phyloP scores from a whole-genome alignment of 2,797 vertebrate species.

The Characodon lateralis region DNA sequence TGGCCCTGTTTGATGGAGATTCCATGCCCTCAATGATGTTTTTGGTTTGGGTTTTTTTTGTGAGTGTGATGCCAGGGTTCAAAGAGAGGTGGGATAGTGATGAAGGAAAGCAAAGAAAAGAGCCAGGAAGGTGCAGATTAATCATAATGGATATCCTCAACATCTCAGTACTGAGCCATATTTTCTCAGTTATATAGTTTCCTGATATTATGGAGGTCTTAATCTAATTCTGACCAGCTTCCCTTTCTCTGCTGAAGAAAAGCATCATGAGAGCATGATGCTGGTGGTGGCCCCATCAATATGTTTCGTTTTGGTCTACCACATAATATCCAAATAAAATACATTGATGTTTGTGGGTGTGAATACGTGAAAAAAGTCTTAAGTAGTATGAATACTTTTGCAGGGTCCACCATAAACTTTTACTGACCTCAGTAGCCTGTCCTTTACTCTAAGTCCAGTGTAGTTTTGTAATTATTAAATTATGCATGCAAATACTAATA shows the following conservation, averaged over 20 bases:
- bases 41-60: too few relatives aligned
- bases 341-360: neutral
- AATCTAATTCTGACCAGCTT: neutral
- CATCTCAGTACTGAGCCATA: neutral
- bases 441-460: slow-evolving; percentile 46
- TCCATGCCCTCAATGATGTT: neutral
- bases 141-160: neutral
- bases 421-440: slow-evolving; percentile 17
- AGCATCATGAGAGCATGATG: neutral
- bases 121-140: neutral
- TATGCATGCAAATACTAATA: slow-evolving; percentile 71
- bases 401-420: neutral
- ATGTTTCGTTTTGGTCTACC: neutral
- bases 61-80: too few relatives aligned
- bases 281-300: neutral
- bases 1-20: neutral
- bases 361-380: neutral
- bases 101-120: neutral
- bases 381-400: neutral
- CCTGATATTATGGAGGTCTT: neutral
- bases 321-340: neutral
- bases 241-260: neutral
- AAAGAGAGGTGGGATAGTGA: neutral
- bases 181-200: neutral
- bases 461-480: slow-evolving; percentile 65